A percentile compares a stretch with the other conserved stretches of the same genome.
Evolutionary conservation across 2,113 vertebrate genomes (phyloP).

Genomic region (Oryzias curvinotus): DNA sequence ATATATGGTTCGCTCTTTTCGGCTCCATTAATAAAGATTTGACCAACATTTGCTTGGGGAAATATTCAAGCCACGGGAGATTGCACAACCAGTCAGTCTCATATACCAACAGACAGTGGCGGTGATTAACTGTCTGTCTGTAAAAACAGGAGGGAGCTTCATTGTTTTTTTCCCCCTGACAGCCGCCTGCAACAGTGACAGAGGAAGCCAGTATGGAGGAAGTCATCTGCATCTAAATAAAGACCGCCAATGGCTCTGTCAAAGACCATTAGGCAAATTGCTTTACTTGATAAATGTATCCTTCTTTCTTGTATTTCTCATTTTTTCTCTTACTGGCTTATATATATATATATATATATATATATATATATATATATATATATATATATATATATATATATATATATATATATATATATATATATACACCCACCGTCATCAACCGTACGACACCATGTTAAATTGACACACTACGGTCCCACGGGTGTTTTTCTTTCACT

Average conservation of each 20-base stretch:
- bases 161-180: constrained; percentile 32
- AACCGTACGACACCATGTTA: no score
- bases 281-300: constrained; percentile 70
- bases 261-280: constrained; percentile 78
- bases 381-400: no score
- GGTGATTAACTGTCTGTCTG: constrained; percentile 59
- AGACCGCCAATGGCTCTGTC: constrained; percentile 74
- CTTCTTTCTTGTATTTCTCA: constrained; percentile 29
- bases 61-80: constrained; percentile 27
- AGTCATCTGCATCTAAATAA: constrained; percentile 79
- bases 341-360: no score
- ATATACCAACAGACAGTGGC: constrained; percentile 36
- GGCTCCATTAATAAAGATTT: constrained; percentile 41
- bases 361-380: no score
- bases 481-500: no score
- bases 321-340: constrained; percentile 20
- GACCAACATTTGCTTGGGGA: constrained; percentile 31
- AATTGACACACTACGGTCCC: no score
- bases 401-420: no score
- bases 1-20: constrained; percentile 27
- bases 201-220: constrained; percentile 60
- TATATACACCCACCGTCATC: no score
- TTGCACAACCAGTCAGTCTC: constrained; percentile 27
- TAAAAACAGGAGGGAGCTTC: constrained; percentile 38
- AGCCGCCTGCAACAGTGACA: constrained; percentile 47